Base-by-base conservation (phyloP, 2,113 vertebrate species). In the Megaceryle torquata region DNA sequence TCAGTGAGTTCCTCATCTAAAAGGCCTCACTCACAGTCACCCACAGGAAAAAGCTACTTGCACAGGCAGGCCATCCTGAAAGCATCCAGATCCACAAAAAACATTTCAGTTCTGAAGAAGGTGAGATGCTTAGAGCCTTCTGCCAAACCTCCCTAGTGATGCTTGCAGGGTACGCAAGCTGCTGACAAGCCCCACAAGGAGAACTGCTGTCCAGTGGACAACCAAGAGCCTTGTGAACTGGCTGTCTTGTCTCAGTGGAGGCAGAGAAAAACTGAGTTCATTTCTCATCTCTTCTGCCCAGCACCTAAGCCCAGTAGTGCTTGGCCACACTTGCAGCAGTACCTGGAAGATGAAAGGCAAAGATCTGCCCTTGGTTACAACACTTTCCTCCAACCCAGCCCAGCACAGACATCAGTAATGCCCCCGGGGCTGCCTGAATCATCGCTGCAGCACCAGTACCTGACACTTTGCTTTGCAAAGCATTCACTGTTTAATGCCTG, bases 31-130 rank as follows among this genome's bases (percentile, higher is more conserved):
- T 92, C 5, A 13, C 64, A 78, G 76, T 81, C 83, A 83, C 44
- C 75, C 44, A 56, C 82, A 76, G 82, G 88, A 78, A 82, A 71
- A 64, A 74, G 35, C 64, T 82, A 6, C 90, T 71, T 95, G 88
- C 94, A 95, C 70, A 95, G 95, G 77, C 95, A 97, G 68, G 88
- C 67, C 53, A 13, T 89, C 60, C 78, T 69, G 75, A 93, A 84
- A 85, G 74, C 83, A 72, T 72, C 81, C 86, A 89, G 83, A 91
- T 21, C 88, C 80, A 74, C 0, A 37, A 57, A 70, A 57, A 78
- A 12, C 16, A 16, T 33, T 84, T 54, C 29, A 39, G 50, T 69
- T 72, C 41, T 91, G 90, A 86, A 57, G 83, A 68, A 72, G 78
- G 12, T 41, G 86, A 80, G 56, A 48, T 67, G 70, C 50, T 65